phyloP scores from a whole-genome alignment of 2,888 invertebrate genomes.

The Ceratothoa steindachneri region DNA sequence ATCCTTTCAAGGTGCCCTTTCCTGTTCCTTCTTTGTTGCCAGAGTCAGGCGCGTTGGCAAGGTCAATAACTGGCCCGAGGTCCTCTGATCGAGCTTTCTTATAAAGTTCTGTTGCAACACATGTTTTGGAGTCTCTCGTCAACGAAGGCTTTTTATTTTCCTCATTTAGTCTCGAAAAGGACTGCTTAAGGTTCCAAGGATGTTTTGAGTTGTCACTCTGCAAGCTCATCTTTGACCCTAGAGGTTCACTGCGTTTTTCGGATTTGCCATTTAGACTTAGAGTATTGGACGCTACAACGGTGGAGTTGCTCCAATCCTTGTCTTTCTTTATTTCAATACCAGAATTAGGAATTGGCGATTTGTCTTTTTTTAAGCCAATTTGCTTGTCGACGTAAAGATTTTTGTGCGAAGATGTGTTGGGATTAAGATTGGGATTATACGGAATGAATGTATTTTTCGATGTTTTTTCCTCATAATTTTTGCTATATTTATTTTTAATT shows the following conservation, averaged over 20 bases:
- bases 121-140: background rate
- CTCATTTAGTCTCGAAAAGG: background rate
- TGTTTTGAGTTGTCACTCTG: background rate
- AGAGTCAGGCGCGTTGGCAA: background rate
- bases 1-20: conserved; percentile 11
- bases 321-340: background rate
- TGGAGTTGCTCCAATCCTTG: background rate
- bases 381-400: background rate
- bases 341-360: background rate
- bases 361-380: background rate
- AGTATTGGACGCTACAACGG: background rate
- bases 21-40: background rate
- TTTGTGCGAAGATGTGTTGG: background rate
- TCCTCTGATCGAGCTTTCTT: conserved; percentile 37
- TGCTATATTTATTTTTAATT: background rate
- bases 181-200: background rate
- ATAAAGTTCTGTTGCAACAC: conserved; percentile 8
- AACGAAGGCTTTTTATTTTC: background rate
- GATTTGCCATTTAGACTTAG: background rate
- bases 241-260: background rate
- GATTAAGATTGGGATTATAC: background rate
- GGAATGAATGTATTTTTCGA: background rate
- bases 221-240: no score
- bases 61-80: conserved; percentile 21
- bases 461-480: background rate